These are phyloP conservation scores for Diadophis punctatus DNA, from an alignment of 2,113 vertebrate species.

Conservation along the genomic window DNA sequence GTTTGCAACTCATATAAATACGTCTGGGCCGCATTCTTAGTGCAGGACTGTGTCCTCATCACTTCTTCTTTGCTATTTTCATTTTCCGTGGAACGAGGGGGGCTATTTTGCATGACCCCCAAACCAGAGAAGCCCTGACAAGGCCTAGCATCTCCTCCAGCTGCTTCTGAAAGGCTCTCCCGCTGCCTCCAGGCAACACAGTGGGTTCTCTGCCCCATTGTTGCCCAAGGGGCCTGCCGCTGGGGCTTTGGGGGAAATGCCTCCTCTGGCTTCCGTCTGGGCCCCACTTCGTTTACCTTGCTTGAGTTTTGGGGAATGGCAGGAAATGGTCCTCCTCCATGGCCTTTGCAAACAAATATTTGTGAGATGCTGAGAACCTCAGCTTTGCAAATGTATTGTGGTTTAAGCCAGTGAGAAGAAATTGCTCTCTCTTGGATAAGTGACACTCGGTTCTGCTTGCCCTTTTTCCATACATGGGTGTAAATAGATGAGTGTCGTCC, in stretches of 20 bases:
- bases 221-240: neutral
- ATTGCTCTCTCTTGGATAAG: neutral
- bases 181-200: neutral
- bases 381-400: neutral
- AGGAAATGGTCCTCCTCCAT: neutral
- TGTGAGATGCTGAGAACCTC: neutral
- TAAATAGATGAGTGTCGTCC: neutral
- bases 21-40: neutral
- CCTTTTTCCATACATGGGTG: neutral
- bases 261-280: neutral
- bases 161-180: neutral
- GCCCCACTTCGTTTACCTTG: neutral
- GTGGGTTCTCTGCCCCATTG: neutral
- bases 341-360: neutral
- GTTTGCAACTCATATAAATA: slow-evolving; percentile 11
- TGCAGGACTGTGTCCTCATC: accelerated
- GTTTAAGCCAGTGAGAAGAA: neutral
- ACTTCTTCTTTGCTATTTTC: neutral
- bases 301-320: neutral
- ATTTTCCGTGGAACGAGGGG: accelerated
- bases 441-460: neutral
- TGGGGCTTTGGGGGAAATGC: neutral
- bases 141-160: neutral
- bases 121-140: neutral
- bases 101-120: neutral